Evolutionary conservation across 2,113 vertebrate species (phyloP).

Genomic region (Myotis davidii): DNA sequence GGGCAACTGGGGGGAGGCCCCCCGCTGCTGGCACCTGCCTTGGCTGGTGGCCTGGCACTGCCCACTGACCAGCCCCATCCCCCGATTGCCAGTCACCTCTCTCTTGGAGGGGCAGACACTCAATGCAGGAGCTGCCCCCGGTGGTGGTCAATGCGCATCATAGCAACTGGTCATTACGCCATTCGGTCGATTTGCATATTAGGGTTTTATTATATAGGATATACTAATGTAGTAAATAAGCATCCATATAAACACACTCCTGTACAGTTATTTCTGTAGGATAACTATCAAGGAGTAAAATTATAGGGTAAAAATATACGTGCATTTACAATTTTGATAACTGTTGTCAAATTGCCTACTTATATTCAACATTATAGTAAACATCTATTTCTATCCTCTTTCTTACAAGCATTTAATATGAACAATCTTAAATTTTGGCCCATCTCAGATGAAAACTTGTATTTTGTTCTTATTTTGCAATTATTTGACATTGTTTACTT

Average conservation of each 20-base stretch:
- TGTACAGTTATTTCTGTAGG: constrained; percentile 3
- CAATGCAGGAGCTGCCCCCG: too few species aligned
- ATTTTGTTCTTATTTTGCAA: not conserved
- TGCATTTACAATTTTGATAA: not conserved
- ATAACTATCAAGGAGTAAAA: not conserved
- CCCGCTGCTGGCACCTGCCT: too few species aligned
- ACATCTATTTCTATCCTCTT: not conserved
- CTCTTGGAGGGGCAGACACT: too few species aligned
- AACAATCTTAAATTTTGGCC: not conserved
- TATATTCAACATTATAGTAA: not conserved
- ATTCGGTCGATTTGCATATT: too few species aligned
- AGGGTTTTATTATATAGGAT: too few species aligned
- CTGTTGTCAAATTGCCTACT: not conserved
- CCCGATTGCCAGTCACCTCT: fast-evolving
- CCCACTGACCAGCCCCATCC: too few species aligned
- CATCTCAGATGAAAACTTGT: not conserved
- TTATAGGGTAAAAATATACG: not conserved
- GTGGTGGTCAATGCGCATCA: too few species aligned
- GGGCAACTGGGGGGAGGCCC: too few species aligned
- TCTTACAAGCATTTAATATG: not conserved
- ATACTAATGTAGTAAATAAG: not conserved
- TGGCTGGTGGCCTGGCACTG: too few species aligned
- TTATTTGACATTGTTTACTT: not conserved
- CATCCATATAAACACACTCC: not conserved
- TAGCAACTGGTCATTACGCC: too few species aligned